phyloP scores from a whole-genome alignment of 1,140 invertebrate genomes.

The Acromyrmex heyeri region DNA sequence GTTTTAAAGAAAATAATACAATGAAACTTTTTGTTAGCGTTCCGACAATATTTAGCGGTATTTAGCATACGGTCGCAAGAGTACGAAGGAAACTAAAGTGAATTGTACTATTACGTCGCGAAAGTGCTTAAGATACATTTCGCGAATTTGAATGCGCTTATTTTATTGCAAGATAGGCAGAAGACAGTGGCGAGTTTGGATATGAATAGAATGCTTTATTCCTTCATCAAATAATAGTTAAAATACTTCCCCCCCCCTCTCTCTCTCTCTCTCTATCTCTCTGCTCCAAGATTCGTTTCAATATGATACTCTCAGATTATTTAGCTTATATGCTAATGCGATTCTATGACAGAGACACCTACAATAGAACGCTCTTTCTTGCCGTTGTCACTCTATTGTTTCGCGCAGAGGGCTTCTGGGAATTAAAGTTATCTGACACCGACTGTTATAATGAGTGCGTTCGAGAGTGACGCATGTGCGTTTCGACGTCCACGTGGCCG shows the following conservation, averaged over 20 bases:
- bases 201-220: background rate
- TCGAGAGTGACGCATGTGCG: constrained; percentile 15
- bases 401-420: constrained; percentile 21
- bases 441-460: constrained; percentile 20
- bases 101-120: background rate
- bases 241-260: background rate
- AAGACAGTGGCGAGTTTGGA: constrained; percentile 5
- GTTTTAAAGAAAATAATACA: background rate
- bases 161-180: constrained; percentile 6
- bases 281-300: background rate
- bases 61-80: background rate
- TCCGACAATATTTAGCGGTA: constrained; percentile 1
- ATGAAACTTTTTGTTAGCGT: background rate
- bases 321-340: constrained; percentile 38
- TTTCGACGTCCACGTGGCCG: constrained; percentile 42
- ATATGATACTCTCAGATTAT: constrained; percentile 9
- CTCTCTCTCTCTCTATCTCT: background rate
- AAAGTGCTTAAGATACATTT: background rate
- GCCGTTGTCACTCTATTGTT: constrained; percentile 18
- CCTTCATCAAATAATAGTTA: constrained; percentile 19
- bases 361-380: constrained; percentile 27
- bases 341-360: background rate
- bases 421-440: constrained; percentile 54
- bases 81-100: no score
- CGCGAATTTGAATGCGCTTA: constrained; percentile 21